Evolutionary conservation across 2,113 vertebrate species (phyloP).

Genomic region (Phoxinus phoxinus): DNA sequence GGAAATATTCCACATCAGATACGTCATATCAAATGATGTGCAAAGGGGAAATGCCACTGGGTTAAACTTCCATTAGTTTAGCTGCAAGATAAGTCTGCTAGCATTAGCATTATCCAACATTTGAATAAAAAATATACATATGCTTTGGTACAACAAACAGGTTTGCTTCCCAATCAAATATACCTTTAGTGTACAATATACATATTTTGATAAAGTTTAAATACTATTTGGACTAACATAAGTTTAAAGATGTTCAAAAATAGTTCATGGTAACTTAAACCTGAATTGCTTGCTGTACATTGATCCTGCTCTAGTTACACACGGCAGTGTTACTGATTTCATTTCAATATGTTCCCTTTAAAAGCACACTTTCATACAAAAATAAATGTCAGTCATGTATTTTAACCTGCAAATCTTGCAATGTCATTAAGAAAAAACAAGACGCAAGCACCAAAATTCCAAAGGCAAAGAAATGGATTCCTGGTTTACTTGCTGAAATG

Average conservation of each 20-base stretch:
- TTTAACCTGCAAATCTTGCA: not conserved
- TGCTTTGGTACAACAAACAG: slow-evolving; percentile 66
- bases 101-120: slow-evolving; percentile 26
- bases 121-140: slow-evolving; percentile 62
- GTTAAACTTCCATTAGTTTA: slow-evolving; percentile 33
- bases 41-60: slow-evolving; percentile 1
- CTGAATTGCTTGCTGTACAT: slow-evolving; percentile 47
- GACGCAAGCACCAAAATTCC: slow-evolving; percentile 1
- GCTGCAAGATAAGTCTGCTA: slow-evolving; percentile 27
- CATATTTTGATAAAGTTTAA: slow-evolving; percentile 69
- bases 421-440: not conserved
- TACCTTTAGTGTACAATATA: slow-evolving; percentile 66
- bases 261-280: slow-evolving; percentile 31
- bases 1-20: not conserved
- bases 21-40: not conserved
- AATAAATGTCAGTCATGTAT: slow-evolving; percentile 9
- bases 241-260: slow-evolving; percentile 57
- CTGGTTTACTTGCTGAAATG: slow-evolving; percentile 8
- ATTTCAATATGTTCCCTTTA: slow-evolving; percentile 31
- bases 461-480: slow-evolving; percentile 2
- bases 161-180: slow-evolving; percentile 58
- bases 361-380: slow-evolving; percentile 21
- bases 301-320: slow-evolving; percentile 15
- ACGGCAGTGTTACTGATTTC: not conserved
- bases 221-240: slow-evolving; percentile 65